Conservation (phyloP, 92 coral and sea anemone species). For the Bergia sp. region DNA sequence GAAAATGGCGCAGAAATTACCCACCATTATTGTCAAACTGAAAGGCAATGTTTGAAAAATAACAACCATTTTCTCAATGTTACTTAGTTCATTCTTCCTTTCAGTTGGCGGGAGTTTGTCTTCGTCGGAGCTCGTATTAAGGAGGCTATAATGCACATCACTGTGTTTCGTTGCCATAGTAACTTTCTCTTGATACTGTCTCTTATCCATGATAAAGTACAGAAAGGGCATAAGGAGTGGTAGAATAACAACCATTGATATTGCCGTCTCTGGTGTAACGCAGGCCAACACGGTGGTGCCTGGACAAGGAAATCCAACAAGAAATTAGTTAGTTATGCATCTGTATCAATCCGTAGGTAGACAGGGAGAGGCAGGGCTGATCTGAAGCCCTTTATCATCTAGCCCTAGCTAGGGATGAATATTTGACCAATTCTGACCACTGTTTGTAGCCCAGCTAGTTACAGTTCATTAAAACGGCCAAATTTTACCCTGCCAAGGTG, state of each 20-base stretch:
- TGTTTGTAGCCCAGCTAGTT: too few species aligned
- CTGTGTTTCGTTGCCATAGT: not conserved
- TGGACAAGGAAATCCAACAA: not conserved
- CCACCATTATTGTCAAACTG: conserved; percentile 41
- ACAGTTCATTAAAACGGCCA: too few species aligned
- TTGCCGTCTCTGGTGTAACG: conserved; percentile 57
- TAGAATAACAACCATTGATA: conserved; percentile 45
- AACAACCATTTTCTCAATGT: conserved; percentile 47
- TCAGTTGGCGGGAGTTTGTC: conserved; percentile 1
- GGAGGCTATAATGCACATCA: conserved; percentile 39
- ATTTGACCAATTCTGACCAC: too few species aligned
- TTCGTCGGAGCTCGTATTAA: conserved; percentile 2
- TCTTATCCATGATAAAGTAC: conserved; percentile 55
- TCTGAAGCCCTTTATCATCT: too few species aligned
- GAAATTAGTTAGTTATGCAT: too few species aligned
- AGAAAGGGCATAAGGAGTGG: conserved; percentile 47
- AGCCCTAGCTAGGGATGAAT: too few species aligned
- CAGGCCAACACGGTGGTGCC: conserved; percentile 69
- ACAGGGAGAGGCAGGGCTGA: too few species aligned
- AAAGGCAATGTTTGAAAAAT: conserved; percentile 37
- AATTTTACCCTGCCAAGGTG: too few species aligned
- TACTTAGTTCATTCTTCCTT: not conserved
- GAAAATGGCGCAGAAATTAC: conserved; percentile 58
- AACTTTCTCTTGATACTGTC: not conserved
- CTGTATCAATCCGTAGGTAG: too few species aligned